Evolutionary conservation across 1,140 invertebrate genomes (phyloP).

Genomic region (Bicyclus anynana): DNA sequence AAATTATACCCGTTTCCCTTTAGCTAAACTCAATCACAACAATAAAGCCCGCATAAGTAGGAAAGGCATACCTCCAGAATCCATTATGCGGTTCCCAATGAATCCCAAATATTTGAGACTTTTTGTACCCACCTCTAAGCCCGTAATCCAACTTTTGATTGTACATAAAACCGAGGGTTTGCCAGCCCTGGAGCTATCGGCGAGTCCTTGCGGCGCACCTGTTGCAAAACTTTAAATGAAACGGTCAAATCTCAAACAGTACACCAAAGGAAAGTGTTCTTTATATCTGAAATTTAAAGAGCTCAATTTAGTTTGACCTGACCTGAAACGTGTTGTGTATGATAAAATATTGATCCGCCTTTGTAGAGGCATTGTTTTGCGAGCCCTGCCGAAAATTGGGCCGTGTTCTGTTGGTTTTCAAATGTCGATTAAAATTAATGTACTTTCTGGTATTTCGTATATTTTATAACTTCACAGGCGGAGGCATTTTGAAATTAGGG

Average conservation of each 20-base stretch:
- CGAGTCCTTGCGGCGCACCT: conserved; percentile 22
- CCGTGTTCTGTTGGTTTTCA: conserved; percentile 15
- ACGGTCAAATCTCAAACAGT: not conserved
- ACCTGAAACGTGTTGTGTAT: not conserved
- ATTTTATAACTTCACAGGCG: not conserved
- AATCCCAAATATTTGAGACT: conserved; percentile 6
- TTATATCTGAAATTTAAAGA: not conserved
- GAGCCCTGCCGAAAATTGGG: conserved; percentile 20
- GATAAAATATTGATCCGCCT: conserved; percentile 19
- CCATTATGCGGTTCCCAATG: not conserved
- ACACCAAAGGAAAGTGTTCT: conserved; percentile 4
- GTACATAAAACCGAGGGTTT: conserved; percentile 15
- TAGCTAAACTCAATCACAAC: not conserved
- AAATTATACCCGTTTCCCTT: not conserved
- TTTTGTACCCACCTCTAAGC: conserved; percentile 5
- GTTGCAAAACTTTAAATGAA: conserved; percentile 17
- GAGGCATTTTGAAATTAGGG: not conserved
- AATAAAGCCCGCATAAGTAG: conserved; percentile 1
- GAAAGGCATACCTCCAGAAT: conserved; percentile 1
- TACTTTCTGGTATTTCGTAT: not conserved
- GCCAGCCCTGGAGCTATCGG: conserved; percentile 17
- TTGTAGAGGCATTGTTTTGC: conserved; percentile 20
- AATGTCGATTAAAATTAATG: conserved; percentile 8
- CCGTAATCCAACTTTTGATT: conserved; percentile 24
- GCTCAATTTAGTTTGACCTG: not conserved